Evolutionary conservation across 2,888 invertebrate species (phyloP).

Genomic region (Argyresthia albistria): DNA sequence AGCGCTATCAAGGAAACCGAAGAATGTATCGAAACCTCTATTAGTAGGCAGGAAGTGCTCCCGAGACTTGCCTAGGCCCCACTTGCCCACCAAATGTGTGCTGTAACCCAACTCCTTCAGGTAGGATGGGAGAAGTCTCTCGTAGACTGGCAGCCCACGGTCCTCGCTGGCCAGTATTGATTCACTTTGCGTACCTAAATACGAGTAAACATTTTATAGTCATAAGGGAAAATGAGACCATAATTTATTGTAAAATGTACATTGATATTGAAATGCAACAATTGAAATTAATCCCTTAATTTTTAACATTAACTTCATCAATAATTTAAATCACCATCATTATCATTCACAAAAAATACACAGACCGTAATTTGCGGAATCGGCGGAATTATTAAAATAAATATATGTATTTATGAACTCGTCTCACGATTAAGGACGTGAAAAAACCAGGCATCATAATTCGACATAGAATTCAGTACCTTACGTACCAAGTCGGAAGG

Average conservation of each 20-base stretch:
- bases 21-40: constrained; percentile 85
- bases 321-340: too few relatives aligned
- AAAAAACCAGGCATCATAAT: too few relatives aligned
- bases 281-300: too few relatives aligned
- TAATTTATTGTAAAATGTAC: too few relatives aligned
- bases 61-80: constrained; percentile 86
- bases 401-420: too few relatives aligned
- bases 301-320: too few relatives aligned
- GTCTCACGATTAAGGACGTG: too few relatives aligned
- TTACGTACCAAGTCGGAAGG: constrained; percentile 78
- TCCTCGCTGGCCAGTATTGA: constrained; percentile 69
- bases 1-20: constrained; percentile 85
- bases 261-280: too few relatives aligned
- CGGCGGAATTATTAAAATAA: too few relatives aligned
- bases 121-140: constrained; percentile 79
- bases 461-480: too few relatives aligned
- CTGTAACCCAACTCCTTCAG: constrained; percentile 80
- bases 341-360: too few relatives aligned
- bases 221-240: background rate
- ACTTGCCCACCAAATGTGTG: constrained; percentile 88
- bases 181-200: constrained; percentile 29
- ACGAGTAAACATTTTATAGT: background rate
- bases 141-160: constrained; percentile 78
- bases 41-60: constrained; percentile 78
- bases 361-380: too few relatives aligned